Evolutionary conservation across 2,888 invertebrate genomes (phyloP).

Genomic region (Ormyrus nitidulus): DNA sequence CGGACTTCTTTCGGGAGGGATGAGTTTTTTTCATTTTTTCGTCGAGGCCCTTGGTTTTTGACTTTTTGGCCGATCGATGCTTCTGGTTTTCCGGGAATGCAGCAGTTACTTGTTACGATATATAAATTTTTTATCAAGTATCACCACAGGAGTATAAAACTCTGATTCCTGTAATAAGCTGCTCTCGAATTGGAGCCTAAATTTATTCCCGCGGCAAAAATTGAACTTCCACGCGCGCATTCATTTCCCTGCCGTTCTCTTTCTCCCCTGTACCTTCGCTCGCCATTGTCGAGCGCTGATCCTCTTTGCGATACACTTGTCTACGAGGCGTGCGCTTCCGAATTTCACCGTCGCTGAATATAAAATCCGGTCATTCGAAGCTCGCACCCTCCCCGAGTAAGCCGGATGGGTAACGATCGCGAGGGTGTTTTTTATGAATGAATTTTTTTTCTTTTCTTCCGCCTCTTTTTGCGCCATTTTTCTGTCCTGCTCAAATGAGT

Average conservation of each 20-base stretch:
- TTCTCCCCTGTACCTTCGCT: neutral
- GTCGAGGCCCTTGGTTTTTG: too few species aligned
- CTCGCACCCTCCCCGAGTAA: neutral
- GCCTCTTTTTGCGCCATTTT: too few species aligned
- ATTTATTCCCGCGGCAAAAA: too few species aligned
- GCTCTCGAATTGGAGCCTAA: too few species aligned
- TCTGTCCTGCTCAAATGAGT: too few species aligned
- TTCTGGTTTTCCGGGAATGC: neutral
- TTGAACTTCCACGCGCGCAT: neutral
- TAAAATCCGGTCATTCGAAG: slow-evolving; percentile 31
- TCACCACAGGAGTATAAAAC: slow-evolving; percentile 1
- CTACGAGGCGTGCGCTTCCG: neutral
- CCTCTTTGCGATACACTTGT: slow-evolving; percentile 46
- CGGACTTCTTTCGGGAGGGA: too few species aligned
- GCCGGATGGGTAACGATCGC: too few species aligned
- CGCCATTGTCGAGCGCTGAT: slow-evolving; percentile 17
- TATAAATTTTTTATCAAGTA: too few species aligned
- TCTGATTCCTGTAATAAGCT: neutral
- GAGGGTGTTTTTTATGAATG: too few species aligned
- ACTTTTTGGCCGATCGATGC: neutral
- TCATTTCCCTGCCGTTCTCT: neutral
- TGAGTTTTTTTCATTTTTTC: too few species aligned
- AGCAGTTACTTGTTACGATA: too few species aligned
- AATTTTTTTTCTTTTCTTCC: too few species aligned
- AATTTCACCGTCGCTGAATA: slow-evolving; percentile 19